Evolutionary conservation across 2,888 invertebrate genomes (phyloP), one percentile per base, ranked within the genome.

Genomic region (Amblyjoppa proteus): DNA sequence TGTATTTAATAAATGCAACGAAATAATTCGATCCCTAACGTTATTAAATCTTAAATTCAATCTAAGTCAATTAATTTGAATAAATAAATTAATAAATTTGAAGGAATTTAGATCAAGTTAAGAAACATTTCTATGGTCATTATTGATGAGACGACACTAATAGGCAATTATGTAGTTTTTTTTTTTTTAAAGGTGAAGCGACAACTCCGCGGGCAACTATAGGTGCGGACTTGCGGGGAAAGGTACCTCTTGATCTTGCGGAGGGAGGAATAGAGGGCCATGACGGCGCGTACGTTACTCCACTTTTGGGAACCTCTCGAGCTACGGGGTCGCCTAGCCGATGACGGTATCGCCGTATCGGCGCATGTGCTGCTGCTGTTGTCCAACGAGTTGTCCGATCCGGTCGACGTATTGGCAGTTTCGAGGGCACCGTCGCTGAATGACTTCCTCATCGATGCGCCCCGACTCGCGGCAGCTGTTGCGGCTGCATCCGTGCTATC

Each of bases 211-310:
- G 66, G 76, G 53, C 64, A 83, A 86, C 77, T 86, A 68, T 83
- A 84, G 81, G 84, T 87, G 85, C 81, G 83, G 87, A 83, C 45
- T 74, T 77, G 78, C 87, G 87, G 88, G 90, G 66, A 31, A 64
- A 85, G 81, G 89, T 94, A 97, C 97, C 97, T 97, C 97, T 97
- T 97, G 95, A 98, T 97, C 95, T 97, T 97, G 95, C 97, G 96
- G 94, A 98, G 96, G 91, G 97, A 96, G 95, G 97, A 97, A 96
- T 97, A 97, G 96, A 97, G 97, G 93, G 97, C 97, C 97, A 97
- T 97, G 94, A 97, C 97, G 92, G 97, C 97, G 94, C 97, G 96
- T 92, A 98, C 96, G 95, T 97, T 97, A 95, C 97, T 96, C 97
- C 97, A 98, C 94, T 97, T 97, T 95, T 97, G 97, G 78, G 94